Conservation (phyloP, 2,797 vertebrate genomes). For the Sebastes taczanowskii region DNA sequence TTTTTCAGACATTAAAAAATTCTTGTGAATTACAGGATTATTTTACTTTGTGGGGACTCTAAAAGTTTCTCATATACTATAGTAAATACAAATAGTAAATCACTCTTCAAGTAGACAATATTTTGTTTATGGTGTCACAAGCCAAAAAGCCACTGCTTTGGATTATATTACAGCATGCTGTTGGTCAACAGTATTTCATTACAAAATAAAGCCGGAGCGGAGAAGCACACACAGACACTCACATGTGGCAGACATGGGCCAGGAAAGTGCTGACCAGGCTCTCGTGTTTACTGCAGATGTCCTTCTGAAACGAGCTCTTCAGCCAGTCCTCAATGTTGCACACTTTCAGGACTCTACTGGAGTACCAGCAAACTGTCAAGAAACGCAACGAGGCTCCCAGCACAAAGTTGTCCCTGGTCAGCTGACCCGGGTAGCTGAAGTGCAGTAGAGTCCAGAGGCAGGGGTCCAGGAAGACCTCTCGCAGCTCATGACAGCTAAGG, state of each 20-base stretch:
- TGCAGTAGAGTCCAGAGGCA: slow-evolving; percentile 87
- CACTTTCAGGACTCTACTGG: slow-evolving; percentile 89
- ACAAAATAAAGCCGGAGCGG: slow-evolving; percentile 11
- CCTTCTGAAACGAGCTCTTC: slow-evolving; percentile 91
- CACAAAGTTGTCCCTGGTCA: slow-evolving; percentile 89
- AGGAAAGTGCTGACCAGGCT: slow-evolving; percentile 88
- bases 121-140: neutral
- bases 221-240: slow-evolving; percentile 70
- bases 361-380: slow-evolving; percentile 92
- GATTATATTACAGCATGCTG: neutral
- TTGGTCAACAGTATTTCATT: neutral
- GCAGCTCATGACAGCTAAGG: slow-evolving; percentile 84
- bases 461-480: slow-evolving; percentile 88
- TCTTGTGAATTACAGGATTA: neutral
- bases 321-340: slow-evolving; percentile 96
- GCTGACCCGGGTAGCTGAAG: slow-evolving; percentile 88
- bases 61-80: neutral
- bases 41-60: neutral
- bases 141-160: neutral
- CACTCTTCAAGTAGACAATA: neutral
- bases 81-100: neutral
- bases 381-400: slow-evolving; percentile 87
- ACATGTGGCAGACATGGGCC: slow-evolving; percentile 77
- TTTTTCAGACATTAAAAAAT: neutral
- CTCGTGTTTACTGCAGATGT: slow-evolving; percentile 90